phyloP scores from a whole-genome alignment of 2,888 invertebrate genomes.

The Watsonalla cultraria region DNA sequence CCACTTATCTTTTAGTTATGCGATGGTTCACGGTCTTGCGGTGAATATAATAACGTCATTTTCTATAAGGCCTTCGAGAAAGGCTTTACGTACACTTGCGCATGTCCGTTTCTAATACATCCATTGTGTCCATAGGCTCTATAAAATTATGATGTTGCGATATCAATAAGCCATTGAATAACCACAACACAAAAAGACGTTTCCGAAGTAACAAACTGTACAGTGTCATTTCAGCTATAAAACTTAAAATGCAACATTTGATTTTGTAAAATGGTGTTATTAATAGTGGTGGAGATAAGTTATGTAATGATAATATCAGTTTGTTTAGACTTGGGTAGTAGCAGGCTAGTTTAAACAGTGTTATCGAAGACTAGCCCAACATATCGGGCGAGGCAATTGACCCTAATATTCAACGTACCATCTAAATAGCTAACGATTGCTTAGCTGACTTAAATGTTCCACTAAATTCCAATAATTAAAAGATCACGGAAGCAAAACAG shows the following conservation, averaged over 20 bases:
- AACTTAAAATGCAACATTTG: background rate
- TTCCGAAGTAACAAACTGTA: background rate
- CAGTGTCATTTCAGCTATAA: background rate
- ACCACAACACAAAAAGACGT: too few relatives aligned
- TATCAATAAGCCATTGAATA: too few relatives aligned
- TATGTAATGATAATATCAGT: conserved; percentile 43
- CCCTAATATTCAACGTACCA: conserved; percentile 57
- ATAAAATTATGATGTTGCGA: too few relatives aligned
- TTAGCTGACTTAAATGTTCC: background rate
- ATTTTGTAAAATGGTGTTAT: conserved; percentile 27
- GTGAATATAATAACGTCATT: conserved; percentile 10
- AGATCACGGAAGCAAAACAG: too few relatives aligned
- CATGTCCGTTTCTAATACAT: background rate
- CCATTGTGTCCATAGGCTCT: background rate
- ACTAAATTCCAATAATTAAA: too few relatives aligned
- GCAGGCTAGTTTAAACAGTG: conserved; percentile 44
- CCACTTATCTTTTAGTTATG: conserved; percentile 5
- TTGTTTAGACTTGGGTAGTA: conserved; percentile 42
- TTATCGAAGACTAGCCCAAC: conserved; percentile 61
- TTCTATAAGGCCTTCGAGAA: background rate
- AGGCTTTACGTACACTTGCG: background rate
- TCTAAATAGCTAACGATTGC: conserved; percentile 14
- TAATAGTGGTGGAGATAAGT: conserved; percentile 23
- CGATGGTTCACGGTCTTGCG: conserved; percentile 34
- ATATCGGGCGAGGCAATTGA: conserved; percentile 53